Base-by-base conservation (phyloP, 2,888 invertebrate species). In the Biston betularia region DNA sequence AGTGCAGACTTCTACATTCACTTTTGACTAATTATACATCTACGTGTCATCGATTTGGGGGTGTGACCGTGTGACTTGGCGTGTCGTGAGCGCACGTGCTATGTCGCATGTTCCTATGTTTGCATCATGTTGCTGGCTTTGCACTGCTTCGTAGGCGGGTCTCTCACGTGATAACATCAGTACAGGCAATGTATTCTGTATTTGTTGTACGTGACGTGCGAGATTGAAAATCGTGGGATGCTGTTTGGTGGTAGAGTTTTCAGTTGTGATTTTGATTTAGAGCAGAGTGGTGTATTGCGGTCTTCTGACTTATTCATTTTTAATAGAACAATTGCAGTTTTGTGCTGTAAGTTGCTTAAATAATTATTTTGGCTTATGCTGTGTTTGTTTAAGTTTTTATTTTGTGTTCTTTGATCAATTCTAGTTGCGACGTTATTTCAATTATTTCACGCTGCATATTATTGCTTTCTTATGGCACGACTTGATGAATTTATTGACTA, bases 11-110 rank as follows among this genome's bases (percentile, higher is more conserved):
- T 53, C 10, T 38, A 11, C 38, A 10, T 14, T 3, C 11, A 45
- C 11, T 33, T 35, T 6, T 56, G 38, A 56, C 54, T 66, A 72
- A 58, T 53, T 63, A 44, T 58, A 68, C 33, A n/a, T 14, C 10
- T 34, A 40, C 71, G 79, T 79, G 79, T 81, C 72, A 75, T 57
- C 11, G 24, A 35, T 52, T 66, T 59, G 77, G 76, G 81, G 86
- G 86, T 85, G 85, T 86, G 85, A 82, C 81, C 73, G 77, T 74
- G 75, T 45, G n/a, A 45, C 14, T 55, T 79, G 82, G 81, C 81
- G 57, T 44, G 60, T 59, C 73, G 74, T 76, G 69, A 56, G 54
- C 52, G 65, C 80, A 79, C 79, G 81, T 81, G 82, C 76, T 65
- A 50, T 49, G 63, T 67, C 68, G 71, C 68, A 70, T 73, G 72